Evolutionary conservation across 1,140 invertebrate species (phyloP).

Genomic region (Drosophila watanabei): DNA sequence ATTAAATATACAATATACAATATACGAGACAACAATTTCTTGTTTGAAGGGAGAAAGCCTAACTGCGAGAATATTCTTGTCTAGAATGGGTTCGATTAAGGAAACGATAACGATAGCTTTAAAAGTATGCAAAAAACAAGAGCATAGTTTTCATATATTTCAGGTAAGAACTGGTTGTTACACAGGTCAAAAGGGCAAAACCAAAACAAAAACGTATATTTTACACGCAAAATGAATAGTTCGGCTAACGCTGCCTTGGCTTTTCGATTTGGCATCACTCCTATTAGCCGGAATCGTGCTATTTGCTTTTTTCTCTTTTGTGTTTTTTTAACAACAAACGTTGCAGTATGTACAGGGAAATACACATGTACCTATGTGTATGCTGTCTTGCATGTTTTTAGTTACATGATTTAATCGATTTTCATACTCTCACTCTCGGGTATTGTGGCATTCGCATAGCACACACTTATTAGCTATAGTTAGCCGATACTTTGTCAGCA

Average conservation of each 20-base stretch:
- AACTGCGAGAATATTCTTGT: slow-evolving; percentile 3
- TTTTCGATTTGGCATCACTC: neutral
- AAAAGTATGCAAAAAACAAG: slow-evolving; percentile 21
- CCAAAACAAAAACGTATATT: slow-evolving; percentile 10
- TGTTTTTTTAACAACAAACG: slow-evolving; percentile 2
- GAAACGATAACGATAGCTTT: slow-evolving; percentile 15
- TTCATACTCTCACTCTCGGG: slow-evolving; percentile 31
- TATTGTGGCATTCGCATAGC: slow-evolving; percentile 6
- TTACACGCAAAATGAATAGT: slow-evolving; percentile 2
- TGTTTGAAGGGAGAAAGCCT: slow-evolving; percentile 2
- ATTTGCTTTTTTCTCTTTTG: neutral
- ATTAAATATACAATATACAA: slow-evolving; percentile 6
- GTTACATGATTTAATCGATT: slow-evolving; percentile 51
- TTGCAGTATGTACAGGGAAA: neutral
- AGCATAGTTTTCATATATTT: neutral
- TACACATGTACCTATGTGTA: slow-evolving; percentile 22
- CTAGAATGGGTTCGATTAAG: slow-evolving; percentile 4
- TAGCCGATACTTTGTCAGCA: slow-evolving; percentile 6
- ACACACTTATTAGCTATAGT: neutral
- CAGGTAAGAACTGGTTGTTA: neutral
- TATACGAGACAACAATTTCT: slow-evolving; percentile 1
- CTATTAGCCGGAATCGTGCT: neutral
- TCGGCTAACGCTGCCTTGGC: neutral
- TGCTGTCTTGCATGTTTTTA: slow-evolving; percentile 32
- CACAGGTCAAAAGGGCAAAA: slow-evolving; percentile 3